Evolutionary conservation across 2,888 invertebrate species (phyloP), one percentile per base, ranked within the genome.

Genomic region (Unio pictorum): DNA sequence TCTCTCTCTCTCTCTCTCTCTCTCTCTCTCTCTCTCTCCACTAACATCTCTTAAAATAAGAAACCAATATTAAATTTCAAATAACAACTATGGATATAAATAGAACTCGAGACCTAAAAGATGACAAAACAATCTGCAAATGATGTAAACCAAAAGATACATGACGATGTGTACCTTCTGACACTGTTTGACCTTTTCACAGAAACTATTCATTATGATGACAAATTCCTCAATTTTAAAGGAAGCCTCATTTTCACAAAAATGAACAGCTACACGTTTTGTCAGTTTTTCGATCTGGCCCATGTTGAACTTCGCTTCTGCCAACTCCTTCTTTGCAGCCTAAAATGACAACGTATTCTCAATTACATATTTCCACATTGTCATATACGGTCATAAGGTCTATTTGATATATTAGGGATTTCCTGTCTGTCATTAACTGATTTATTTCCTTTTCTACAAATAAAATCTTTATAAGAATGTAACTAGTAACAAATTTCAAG

Each of bases 191-290:
- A 91, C 86, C 74, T 90, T 90, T 62, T 93, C 93, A 89, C 96
- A 96, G 92, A 98, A 98, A 62, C 93, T 93, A 84, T 95, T 95
- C 87, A 98, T 94, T 79, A 95, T 94, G 90, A 94, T 94, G 87
- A 97, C 96, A 87, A 97, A 97, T 89, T 98, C 98, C 89, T 98
- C 97, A 59, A 98, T 92, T 89, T 96, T 96, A 89, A 98, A 98
- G 0, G 94, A 93, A 66, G 93, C 93, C 0, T 94, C 93, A 86
- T 98, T 97, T 90, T 98, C 98, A 90, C 98, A 98, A 91, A 98
- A 97, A 91, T 97, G 98, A 66, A 95, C 95, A 0, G 96, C 94
- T 58, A 98, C 91, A 75, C 95, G 94, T 77, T 93, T 93, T 55
- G 96, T 93, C 72, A 96, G 93, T 26, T 92, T 92, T 81, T 96